Percentiles rank a stretch among this genome's conserved stretches.
These are phyloP conservation scores for Coccyzus lansbergi DNA, from an alignment of 2,797 vertebrate genomes.

Conservation along the genomic window DNA sequence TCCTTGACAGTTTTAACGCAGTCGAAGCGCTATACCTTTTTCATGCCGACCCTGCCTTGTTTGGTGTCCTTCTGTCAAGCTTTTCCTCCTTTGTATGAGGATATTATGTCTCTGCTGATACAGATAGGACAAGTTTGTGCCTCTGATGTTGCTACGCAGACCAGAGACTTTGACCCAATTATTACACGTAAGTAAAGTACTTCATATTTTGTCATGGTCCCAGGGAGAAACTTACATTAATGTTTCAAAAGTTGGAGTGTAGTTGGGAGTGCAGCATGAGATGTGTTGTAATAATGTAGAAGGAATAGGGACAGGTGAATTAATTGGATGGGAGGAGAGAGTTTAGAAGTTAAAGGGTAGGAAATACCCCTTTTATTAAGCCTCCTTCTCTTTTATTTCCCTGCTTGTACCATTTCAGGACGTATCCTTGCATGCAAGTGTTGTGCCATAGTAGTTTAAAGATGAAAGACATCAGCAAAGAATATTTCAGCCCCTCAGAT, in stretches of 20 bases:
- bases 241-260: not conserved
- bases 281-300: not conserved
- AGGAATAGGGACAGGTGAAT: not conserved
- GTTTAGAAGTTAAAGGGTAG: not conserved
- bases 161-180: conserved; percentile 92
- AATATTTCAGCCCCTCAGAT: not conserved
- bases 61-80: conserved; percentile 96
- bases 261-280: not conserved
- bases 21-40: conserved; percentile 91
- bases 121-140: conserved; percentile 97
- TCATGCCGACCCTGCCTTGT: conserved; percentile 97
- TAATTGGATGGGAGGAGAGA: not conserved
- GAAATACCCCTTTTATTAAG: not conserved
- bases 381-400: not conserved
- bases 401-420: not conserved
- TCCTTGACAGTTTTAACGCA: conserved; percentile 87
- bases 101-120: conserved; percentile 91
- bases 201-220: not conserved
- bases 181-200: conserved; percentile 87
- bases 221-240: not conserved
- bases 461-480: not conserved
- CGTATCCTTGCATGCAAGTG: not conserved
- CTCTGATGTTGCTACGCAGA: conserved; percentile 93
- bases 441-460: not conserved
- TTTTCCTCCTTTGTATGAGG: conserved; percentile 95